Evolutionary conservation across 92 coral and sea anemone species (phyloP), one percentile per base, ranked within the genome.

Genomic region (Diadumene lineata): DNA sequence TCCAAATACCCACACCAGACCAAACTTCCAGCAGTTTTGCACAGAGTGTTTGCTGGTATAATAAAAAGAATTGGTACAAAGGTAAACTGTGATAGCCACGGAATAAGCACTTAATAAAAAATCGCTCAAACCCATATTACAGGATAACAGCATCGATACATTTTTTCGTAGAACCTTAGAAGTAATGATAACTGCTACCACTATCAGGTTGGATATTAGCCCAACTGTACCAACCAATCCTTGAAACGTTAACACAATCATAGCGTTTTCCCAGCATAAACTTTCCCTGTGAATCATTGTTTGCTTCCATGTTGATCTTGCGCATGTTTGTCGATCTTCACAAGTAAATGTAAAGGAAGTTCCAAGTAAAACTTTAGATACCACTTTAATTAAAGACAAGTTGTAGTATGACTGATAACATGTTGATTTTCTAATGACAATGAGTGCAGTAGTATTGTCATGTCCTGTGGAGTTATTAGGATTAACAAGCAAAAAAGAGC

Each of bases 71-170:
- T 22, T 4, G 28, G n/a, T 65, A 10, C 11, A n/a, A 22, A 32
- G 23, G 75, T 75, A 27, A 33, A 74, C 64, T 6, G 86, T 74
- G 25, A 81, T 55, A 19, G 74, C 24, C 19, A 73, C 21, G 31
- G 85, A 61, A 80, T 72, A 81, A 2, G 65, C 57, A 25, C 73
- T 72, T 23, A 81, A 23, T 11, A 73, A 29, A 17, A 81, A 50
- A 51, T 81, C 85, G 33, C 85, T 63, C n/a, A 73, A 50, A 23
- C 79, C 85, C 79, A 81, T 63, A n/a, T 81, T 75, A 1, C 50
- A 70, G 0, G 60, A 66, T 16, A 81, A 64, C 31, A 73, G 16
- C 73, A 81, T 11, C 8, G 85, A 73, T 10, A 75, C 66, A 68
- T 81, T 81, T 51, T 56, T 33, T 11, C 65, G 53, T 31, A 81